These are phyloP conservation scores for Napeogenes inachia DNA, from an alignment of 2,888 invertebrate genomes.

Conservation along the genomic window DNA sequence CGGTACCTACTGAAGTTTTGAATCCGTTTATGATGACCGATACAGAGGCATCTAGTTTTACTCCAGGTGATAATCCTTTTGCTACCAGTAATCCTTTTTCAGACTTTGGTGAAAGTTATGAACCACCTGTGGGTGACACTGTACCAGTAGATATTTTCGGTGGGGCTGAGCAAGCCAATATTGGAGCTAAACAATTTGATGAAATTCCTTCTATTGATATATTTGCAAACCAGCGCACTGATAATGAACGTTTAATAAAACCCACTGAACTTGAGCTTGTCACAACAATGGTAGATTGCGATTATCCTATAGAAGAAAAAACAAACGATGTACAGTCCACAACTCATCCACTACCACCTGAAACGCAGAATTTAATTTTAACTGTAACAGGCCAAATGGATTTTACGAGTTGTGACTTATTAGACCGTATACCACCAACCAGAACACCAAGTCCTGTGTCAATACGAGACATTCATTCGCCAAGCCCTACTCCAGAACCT, in stretches of 20 bases:
- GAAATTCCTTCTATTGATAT: constrained; percentile 40
- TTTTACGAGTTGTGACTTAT: constrained; percentile 88
- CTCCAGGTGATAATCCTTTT: constrained; percentile 83
- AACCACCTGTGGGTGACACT: constrained; percentile 59
- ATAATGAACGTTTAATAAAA: constrained; percentile 47
- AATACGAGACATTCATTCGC: constrained; percentile 88
- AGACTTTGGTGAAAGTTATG: constrained; percentile 66
- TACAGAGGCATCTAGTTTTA: constrained; percentile 44
- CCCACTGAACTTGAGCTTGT: constrained; percentile 64
- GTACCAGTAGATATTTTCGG: constrained; percentile 67
- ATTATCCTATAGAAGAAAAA: constrained; percentile 40
- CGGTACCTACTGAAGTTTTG: constrained; percentile 71
- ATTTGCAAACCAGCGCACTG: constrained; percentile 41
- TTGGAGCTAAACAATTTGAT: constrained; percentile 56
- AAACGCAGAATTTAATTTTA: constrained; percentile 90
- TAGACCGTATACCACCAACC: constrained; percentile 90
- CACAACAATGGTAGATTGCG: constrained; percentile 47
- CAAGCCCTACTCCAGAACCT: constrained; percentile 87
- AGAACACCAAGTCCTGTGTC: constrained; percentile 92
- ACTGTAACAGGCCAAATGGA: constrained; percentile 94
- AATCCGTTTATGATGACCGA: constrained; percentile 84
- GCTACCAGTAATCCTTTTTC: constrained; percentile 83
- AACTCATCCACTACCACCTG: constrained; percentile 81
- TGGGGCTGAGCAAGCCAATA: constrained; percentile 49
- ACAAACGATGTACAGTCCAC: constrained; percentile 55